A percentile compares a stretch with the other conserved stretches of the same genome.
phyloP scores from a whole-genome alignment of 2,797 vertebrate species.

The Onychomys torridus region DNA sequence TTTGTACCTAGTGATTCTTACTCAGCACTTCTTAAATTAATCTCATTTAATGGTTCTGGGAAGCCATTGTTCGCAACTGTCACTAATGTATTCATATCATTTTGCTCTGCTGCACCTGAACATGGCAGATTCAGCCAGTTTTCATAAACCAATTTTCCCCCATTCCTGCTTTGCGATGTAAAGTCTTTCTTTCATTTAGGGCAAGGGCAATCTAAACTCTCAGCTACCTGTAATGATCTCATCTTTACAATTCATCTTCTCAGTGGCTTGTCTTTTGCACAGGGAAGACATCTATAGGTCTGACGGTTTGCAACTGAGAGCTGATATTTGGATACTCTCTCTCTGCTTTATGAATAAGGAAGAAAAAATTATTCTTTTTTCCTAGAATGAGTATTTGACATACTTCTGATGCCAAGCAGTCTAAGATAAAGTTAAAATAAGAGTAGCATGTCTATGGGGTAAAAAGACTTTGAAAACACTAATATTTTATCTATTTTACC shows the following conservation, averaged over 20 bases:
- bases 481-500: constrained; percentile 35
- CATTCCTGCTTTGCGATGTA: background rate
- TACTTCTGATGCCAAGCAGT: background rate
- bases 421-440: constrained; percentile 23
- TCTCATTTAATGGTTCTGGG: constrained; percentile 65
- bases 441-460: background rate
- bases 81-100: constrained; percentile 37
- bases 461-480: constrained; percentile 40
- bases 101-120: constrained; percentile 21
- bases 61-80: constrained; percentile 63
- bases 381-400: background rate
- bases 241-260: constrained; percentile 26
- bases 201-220: constrained; percentile 21
- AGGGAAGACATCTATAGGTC: background rate
- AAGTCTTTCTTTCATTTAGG: background rate
- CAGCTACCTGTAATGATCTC: background rate
- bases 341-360: background rate
- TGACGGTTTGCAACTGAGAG: background rate
- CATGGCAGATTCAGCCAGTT: constrained; percentile 20
- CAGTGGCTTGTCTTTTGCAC: background rate
- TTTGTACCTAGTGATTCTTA: constrained; percentile 68
- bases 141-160: constrained; percentile 5
- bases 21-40: constrained; percentile 69
- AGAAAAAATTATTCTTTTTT: constrained; percentile 16
- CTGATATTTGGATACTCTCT: background rate